phyloP scores from a whole-genome alignment of 2,797 vertebrate species.

The Onychomys torridus region DNA sequence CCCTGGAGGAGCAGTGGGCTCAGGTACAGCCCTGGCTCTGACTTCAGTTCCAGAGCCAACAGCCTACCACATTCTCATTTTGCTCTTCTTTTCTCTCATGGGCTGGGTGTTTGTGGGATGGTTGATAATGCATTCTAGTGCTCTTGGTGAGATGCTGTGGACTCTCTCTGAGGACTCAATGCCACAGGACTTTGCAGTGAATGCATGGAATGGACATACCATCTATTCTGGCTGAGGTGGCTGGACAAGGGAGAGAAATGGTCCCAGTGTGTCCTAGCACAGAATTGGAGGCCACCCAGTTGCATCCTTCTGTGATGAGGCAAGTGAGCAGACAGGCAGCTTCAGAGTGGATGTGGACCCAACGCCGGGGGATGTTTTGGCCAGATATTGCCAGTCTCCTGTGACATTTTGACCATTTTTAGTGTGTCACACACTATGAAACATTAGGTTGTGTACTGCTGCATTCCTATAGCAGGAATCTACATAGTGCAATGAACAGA shows the following conservation, averaged over 20 bases:
- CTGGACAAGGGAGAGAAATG: background rate
- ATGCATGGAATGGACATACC: rapidly evolving
- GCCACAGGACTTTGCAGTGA: background rate
- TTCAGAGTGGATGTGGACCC: rapidly evolving
- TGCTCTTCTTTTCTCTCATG: too few species aligned
- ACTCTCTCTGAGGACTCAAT: background rate
- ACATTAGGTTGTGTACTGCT: background rate
- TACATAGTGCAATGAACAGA: background rate
- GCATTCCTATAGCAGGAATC: background rate
- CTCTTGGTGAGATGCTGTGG: background rate
- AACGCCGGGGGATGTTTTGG: background rate
- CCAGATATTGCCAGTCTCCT: background rate
- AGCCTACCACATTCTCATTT: rapidly evolving
- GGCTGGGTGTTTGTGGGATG: too few species aligned
- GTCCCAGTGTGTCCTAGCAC: background rate
- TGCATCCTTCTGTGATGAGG: background rate
- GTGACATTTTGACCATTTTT: background rate
- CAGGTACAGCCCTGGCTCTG: background rate
- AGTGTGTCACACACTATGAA: too few species aligned
- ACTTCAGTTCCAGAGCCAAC: background rate
- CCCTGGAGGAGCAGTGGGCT: too few species aligned
- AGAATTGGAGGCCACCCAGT: background rate
- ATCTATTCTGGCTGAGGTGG: background rate
- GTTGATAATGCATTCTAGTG: too few species aligned
- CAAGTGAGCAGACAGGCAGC: background rate